Conservation (phyloP, 1,140 invertebrate species). For the Sycophila sp. region DNA sequence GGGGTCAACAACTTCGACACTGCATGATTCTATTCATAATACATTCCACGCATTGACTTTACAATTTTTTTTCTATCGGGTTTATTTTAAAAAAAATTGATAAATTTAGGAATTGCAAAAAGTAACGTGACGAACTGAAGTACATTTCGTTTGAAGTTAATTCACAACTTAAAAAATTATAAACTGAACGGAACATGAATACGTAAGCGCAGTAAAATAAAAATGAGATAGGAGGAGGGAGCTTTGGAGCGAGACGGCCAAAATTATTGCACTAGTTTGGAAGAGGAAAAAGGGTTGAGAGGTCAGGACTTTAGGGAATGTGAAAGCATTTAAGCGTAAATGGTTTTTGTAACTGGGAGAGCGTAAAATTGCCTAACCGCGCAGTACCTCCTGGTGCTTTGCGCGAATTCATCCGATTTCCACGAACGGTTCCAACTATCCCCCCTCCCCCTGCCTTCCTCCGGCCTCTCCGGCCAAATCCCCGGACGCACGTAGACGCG, state of each 20-base stretch:
- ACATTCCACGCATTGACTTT: neutral
- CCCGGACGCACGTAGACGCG: slow-evolving; percentile 15
- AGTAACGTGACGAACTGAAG: neutral
- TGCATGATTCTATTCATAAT: neutral
- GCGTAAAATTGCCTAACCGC: slow-evolving; percentile 66
- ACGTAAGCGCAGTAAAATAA: too few species aligned
- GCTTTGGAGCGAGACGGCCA: slow-evolving; percentile 27
- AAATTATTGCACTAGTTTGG: slow-evolving; percentile 45
- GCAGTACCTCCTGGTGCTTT: slow-evolving; percentile 56
- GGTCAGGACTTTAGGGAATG: slow-evolving; percentile 55
- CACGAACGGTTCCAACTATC: slow-evolving; percentile 16
- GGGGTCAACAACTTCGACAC: too few species aligned
- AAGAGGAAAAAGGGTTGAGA: too few species aligned
- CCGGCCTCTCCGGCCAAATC: slow-evolving; percentile 34
- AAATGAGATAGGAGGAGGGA: neutral
- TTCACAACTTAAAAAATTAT: too few species aligned
- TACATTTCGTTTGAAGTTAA: neutral
- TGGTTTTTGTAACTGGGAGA: slow-evolving; percentile 66
- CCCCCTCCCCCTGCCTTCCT: slow-evolving; percentile 13
- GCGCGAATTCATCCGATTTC: slow-evolving; percentile 51
- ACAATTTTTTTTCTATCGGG: too few species aligned
- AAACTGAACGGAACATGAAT: too few species aligned
- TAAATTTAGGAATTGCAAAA: too few species aligned
- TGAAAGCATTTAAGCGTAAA: slow-evolving; percentile 64
- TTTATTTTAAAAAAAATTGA: too few species aligned